Base-by-base conservation (phyloP, 1,140 invertebrate genomes). In the Neodiprion virginianus region DNA sequence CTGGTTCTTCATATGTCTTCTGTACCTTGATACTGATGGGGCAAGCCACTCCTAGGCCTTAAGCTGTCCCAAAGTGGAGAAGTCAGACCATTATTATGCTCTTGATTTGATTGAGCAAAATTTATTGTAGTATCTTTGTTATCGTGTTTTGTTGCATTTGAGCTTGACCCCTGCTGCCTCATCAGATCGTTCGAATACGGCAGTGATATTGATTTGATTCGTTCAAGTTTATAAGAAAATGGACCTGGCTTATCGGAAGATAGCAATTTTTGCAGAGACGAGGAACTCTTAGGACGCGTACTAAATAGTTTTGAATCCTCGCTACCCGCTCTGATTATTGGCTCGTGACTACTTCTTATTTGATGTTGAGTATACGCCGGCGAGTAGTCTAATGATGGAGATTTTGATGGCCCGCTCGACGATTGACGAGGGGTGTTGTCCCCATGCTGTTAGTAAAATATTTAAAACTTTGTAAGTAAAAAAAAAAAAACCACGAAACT, bases 21-120 rank as follows among this genome's bases (percentile, higher is more conserved):
- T 84, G 82, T 87, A 87, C 85, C 85, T 87, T 84, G 85, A 85
- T 87, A 86, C 80, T 85, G 85, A 81, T 86, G 84, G 75, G 82
- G 81, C 69, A 86, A 78, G 76, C 83, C 84, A 74, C 78, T 85
- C 80, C 85, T 87, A 68, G 82, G 78, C 76, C 82, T 84, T 65
- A 86, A 79, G 79, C 80, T 86, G 82, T 87, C 84, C 85, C 85
- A 87, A 48, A 86, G 79, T 61, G 81, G 74, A 50, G 80, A 78
- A 28, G 72, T 76, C 71, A 84, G 76, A 74, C 78, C 75, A 72
- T 85, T 85, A 79, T 79, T 79, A 47, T 86, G 80, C 72, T 80
- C 79, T 73, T 74, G 74, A 74, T 81, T 83, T 11, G 50, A 11
- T 78, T 79, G 78, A 14, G 72, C 74, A 75, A 79, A 49, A 11